Percentiles rank a stretch among this genome's conserved stretches.
phyloP scores from a whole-genome alignment of 2,113 vertebrate genomes.

The Dasypus novemcinctus region DNA sequence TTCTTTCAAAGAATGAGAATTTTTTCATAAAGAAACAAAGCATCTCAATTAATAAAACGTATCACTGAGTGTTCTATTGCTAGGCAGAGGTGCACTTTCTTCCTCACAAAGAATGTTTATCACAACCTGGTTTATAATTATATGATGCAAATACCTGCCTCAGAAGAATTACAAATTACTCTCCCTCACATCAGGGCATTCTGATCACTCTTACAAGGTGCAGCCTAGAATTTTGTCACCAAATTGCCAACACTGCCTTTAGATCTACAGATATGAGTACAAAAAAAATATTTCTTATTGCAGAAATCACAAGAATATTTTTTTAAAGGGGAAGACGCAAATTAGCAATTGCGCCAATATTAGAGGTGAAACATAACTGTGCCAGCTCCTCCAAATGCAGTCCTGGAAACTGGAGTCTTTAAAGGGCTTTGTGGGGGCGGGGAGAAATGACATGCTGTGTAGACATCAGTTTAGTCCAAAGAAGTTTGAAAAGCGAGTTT shows the following conservation, averaged over 20 bases:
- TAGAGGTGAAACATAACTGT: neutral
- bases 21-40: constrained; percentile 33
- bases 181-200: neutral
- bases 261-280: neutral
- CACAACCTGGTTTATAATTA: neutral
- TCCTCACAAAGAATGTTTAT: neutral
- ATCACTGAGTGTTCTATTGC: neutral
- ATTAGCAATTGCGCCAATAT: neutral
- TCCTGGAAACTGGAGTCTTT: neutral
- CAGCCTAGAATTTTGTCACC: neutral
- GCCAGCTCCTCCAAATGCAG: neutral
- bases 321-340: neutral
- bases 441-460: neutral
- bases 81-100: neutral
- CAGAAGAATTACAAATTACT: neutral
- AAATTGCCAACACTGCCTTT: neutral
- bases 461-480: neutral
- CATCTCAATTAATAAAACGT: neutral
- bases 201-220: neutral
- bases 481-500: neutral
- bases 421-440: neutral
- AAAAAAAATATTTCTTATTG: neutral
- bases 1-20: neutral
- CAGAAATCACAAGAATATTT: neutral
- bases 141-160: neutral